Percentiles rank a stretch among this genome's conserved stretches.
Conservation (phyloP, 1,140 invertebrate genomes). For the Eulimnadia texana region DNA sequence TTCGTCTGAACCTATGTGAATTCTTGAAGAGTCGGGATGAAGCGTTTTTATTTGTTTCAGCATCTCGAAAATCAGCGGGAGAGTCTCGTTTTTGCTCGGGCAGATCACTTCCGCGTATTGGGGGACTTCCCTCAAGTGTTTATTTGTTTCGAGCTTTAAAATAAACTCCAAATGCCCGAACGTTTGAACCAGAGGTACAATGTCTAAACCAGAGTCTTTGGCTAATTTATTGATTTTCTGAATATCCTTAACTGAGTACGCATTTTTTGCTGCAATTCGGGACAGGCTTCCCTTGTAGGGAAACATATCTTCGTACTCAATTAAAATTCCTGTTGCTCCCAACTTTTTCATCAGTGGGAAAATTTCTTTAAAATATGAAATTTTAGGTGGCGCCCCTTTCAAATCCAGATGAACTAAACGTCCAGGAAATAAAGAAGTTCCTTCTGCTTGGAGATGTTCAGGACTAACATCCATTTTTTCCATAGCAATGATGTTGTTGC, state of each 20-base stretch:
- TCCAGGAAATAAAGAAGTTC: too few species aligned
- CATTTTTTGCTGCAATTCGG: slow-evolving; percentile 51
- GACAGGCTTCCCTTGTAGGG: slow-evolving; percentile 30
- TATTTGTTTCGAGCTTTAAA: slow-evolving; percentile 62
- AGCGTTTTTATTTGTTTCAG: slow-evolving; percentile 29
- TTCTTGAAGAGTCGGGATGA: slow-evolving; percentile 27
- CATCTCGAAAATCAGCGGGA: slow-evolving; percentile 36
- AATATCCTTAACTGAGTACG: slow-evolving; percentile 57
- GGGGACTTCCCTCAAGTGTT: slow-evolving; percentile 57
- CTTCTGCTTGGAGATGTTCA: too few species aligned
- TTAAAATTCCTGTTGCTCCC: slow-evolving; percentile 36
- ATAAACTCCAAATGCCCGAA: slow-evolving; percentile 90
- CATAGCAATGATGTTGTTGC: too few species aligned
- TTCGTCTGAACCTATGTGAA: slow-evolving; percentile 37
- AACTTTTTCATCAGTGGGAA: slow-evolving; percentile 56
- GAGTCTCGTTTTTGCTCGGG: slow-evolving; percentile 32
- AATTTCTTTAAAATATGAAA: slow-evolving; percentile 52
- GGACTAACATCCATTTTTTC: background rate
- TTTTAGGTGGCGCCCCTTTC: slow-evolving; percentile 71
- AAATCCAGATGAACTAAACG: slow-evolving; percentile 56
- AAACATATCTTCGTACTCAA: slow-evolving; percentile 42
- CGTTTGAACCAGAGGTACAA: slow-evolving; percentile 88
- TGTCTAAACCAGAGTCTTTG: slow-evolving; percentile 47
- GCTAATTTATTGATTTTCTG: slow-evolving; percentile 44
- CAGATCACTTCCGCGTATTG: slow-evolving; percentile 59